Conservation (phyloP, 2,113 vertebrate species). For the Oplegnathus fasciatus region DNA sequence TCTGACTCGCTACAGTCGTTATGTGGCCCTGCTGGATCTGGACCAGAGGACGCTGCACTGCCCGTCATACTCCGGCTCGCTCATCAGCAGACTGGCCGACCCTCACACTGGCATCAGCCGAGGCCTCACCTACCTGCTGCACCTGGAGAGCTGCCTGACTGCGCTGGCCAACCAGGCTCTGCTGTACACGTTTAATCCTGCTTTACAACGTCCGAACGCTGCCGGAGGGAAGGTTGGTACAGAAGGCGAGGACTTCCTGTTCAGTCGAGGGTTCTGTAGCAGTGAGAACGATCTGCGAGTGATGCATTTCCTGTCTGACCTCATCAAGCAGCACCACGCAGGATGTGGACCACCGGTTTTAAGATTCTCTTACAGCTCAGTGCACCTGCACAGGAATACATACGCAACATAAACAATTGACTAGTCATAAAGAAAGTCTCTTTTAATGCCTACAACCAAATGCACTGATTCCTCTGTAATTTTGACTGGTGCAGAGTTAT, state of each 20-base stretch:
- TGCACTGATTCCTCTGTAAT: background rate
- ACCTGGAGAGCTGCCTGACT: slow-evolving; percentile 90
- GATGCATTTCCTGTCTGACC: slow-evolving; percentile 78
- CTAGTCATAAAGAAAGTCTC: background rate
- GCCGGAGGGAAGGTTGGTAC: slow-evolving; percentile 65
- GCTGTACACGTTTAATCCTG: slow-evolving; percentile 88
- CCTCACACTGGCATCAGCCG: slow-evolving; percentile 88
- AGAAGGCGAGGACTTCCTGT: slow-evolving; percentile 12
- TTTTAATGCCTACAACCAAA: background rate
- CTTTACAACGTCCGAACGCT: slow-evolving; percentile 75
- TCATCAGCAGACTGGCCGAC: slow-evolving; percentile 87
- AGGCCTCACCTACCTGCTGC: slow-evolving; percentile 93
- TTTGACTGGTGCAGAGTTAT: background rate
- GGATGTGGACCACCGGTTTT: slow-evolving; percentile 66
- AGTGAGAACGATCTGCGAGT: slow-evolving; percentile 63
- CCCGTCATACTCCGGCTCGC: slow-evolving; percentile 89
- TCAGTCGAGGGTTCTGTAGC: background rate
- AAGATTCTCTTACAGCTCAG: slow-evolving; percentile 66
- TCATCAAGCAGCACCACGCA: slow-evolving; percentile 71
- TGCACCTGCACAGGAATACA: slow-evolving; percentile 70
- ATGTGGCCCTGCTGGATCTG: slow-evolving; percentile 91
- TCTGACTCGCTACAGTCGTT: slow-evolving; percentile 91
- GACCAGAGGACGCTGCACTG: slow-evolving; percentile 93
- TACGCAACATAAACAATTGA: background rate
- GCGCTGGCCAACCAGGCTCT: slow-evolving; percentile 90